phyloP scores from a whole-genome alignment of 2,113 vertebrate genomes.

The Rhodinocichla rosea region DNA sequence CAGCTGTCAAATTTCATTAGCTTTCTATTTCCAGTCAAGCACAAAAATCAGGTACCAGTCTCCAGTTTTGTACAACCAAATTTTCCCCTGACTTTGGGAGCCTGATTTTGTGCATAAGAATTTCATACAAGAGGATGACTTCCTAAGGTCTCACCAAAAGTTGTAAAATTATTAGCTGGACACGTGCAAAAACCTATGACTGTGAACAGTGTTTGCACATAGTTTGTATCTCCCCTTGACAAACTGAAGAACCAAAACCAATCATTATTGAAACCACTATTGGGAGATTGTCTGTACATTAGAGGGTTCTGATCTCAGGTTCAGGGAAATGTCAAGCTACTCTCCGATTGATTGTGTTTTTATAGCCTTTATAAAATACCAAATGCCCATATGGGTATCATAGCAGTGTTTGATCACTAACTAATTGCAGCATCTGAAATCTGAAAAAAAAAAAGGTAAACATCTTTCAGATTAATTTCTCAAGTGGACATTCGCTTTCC shows the following conservation, averaged over 20 bases:
- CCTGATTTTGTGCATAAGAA: neutral
- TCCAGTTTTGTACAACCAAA: neutral
- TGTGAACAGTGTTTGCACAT: neutral
- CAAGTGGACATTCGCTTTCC: constrained; percentile 14
- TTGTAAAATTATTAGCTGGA: neutral
- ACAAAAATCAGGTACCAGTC: neutral
- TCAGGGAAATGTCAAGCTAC: neutral
- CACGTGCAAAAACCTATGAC: neutral
- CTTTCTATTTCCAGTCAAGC: neutral
- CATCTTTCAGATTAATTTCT: neutral
- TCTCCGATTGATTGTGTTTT: neutral
- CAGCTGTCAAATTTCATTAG: neutral
- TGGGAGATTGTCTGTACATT: neutral
- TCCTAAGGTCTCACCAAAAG: neutral
- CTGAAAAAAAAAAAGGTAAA: neutral
- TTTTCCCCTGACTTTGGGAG: neutral
- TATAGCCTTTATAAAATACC: neutral
- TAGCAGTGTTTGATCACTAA: neutral
- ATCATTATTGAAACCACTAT: neutral
- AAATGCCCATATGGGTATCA: neutral
- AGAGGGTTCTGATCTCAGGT: neutral
- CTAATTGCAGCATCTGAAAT: neutral
- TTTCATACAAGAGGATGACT: neutral
- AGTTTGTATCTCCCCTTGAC: neutral
- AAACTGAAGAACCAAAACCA: neutral